Base-by-base conservation (phyloP, 2,113 vertebrate species). In the Picathartes gymnocephalus region DNA sequence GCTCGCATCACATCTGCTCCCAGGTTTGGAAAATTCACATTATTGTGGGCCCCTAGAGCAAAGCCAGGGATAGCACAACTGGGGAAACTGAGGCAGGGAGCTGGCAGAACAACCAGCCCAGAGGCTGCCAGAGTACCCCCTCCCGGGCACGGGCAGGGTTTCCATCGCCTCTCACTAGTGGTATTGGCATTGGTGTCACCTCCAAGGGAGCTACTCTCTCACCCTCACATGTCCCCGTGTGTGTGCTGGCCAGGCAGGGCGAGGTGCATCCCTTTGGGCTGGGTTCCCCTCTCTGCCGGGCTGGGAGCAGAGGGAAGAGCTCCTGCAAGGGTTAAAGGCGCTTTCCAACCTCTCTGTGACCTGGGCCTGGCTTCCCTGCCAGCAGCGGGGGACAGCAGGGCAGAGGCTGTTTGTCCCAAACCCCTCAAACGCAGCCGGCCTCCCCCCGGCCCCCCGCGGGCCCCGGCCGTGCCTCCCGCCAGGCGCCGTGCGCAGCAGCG, bases 141-240 rank as follows among this genome's bases (percentile, higher is more conserved):
- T 18, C 30, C 35, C 31, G 24, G 58, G 23, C 50, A 17, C 0
- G 3, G 44, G 20, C 69, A 70, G 28, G 17, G 24, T 16, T 30
- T 51, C 37, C 16, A 21, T n/a, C 58, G 10, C 40, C 24, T 28
- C 48, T 69, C 64, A 8, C 35, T 9, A 54, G 18, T 17, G 44
- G 6, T 5, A 13, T 15, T 8, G 72, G 50, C 37, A 35, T 11
- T 4, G 47, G 28, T 42, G 33, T 15, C 53, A 50, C 44, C 39
- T 39, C 42, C 1, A 1, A 31, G 37, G 39, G 10, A 20, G 35
- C 17, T 1, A 1, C 37, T n/a, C 15, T 37, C 50, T 69, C 81
- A 15, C 13, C 27, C 27, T 56, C 23, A 10, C 4, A 0, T 7
- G 35, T 72, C 2, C 3, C 24, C 0, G 0, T 3, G 40, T 6